phyloP scores from a whole-genome alignment of 2,888 invertebrate species.

The Leptopterna dolabrata region DNA sequence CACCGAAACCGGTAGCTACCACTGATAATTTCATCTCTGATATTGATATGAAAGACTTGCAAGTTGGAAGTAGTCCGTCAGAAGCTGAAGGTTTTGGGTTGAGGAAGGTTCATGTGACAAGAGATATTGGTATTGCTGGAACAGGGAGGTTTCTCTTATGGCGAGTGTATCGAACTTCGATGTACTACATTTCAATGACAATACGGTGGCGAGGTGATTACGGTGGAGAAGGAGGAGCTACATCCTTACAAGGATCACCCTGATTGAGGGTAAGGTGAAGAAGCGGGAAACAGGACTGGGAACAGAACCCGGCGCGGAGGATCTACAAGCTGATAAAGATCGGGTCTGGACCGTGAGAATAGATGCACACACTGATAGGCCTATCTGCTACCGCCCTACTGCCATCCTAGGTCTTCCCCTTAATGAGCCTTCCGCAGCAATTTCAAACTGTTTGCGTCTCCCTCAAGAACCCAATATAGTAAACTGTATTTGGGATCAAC shows the following conservation, averaged over 20 bases:
- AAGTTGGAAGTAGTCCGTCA: too few relatives aligned
- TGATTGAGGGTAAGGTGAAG: neutral
- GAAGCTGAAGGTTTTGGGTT: too few relatives aligned
- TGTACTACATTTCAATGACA: neutral
- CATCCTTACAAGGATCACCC: constrained; percentile 12
- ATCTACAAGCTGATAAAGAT: constrained; percentile 31
- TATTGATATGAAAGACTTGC: too few relatives aligned
- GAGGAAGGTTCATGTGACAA: too few relatives aligned
- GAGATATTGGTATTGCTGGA: too few relatives aligned
- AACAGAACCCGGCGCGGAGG: constrained; percentile 11
- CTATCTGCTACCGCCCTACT: neutral
- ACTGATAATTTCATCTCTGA: too few relatives aligned
- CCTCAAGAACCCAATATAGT: too few relatives aligned
- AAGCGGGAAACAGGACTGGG: constrained; percentile 33
- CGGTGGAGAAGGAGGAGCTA: neutral
- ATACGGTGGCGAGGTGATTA: neutral
- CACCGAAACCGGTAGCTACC: too few relatives aligned
- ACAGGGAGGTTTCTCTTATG: too few relatives aligned
- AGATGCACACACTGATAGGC: constrained; percentile 28
- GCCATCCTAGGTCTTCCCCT: neutral
- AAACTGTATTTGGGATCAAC: too few relatives aligned
- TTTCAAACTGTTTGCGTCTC: neutral
- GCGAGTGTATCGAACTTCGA: too few relatives aligned
- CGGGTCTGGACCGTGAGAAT: constrained; percentile 37
- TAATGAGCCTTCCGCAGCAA: neutral